These are phyloP conservation scores for Gibbula magus DNA, from an alignment of 2,888 invertebrate species.

Conservation along the genomic window DNA sequence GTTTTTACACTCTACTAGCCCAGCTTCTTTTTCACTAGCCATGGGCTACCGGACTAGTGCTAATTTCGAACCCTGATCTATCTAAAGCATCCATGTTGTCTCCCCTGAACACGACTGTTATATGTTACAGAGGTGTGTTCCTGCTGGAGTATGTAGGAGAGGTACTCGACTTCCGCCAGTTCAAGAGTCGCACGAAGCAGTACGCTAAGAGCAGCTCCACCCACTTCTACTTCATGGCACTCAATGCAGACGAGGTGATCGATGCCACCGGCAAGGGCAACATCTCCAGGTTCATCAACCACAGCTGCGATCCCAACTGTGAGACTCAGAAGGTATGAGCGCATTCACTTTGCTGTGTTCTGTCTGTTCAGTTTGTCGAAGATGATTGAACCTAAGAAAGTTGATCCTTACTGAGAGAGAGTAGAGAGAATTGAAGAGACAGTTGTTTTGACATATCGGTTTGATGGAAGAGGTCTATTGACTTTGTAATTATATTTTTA, in stretches of 20 bases:
- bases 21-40: no score
- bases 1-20: no score
- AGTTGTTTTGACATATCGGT: no score
- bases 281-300: slow-evolving; percentile 97
- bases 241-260: slow-evolving; percentile 93
- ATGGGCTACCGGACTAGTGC: no score
- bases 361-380: background rate
- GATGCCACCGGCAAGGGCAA: slow-evolving; percentile 98
- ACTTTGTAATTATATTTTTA: no score
- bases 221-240: slow-evolving; percentile 98
- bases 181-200: slow-evolving; percentile 88
- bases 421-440: background rate
- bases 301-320: slow-evolving; percentile 98
- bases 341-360: background rate
- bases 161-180: slow-evolving; percentile 93
- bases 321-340: slow-evolving; percentile 91
- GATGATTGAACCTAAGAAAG: background rate
- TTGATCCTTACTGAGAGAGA: background rate
- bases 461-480: no score
- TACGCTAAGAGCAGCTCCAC: slow-evolving; percentile 92
- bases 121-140: slow-evolving; percentile 86
- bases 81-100: no score
- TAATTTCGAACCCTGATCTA: no score
- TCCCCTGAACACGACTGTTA: background rate
- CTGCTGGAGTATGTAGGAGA: slow-evolving; percentile 99